These are phyloP conservation scores for Ellobius talpinus DNA, from an alignment of 2,113 vertebrate species.

Conservation along the genomic window DNA sequence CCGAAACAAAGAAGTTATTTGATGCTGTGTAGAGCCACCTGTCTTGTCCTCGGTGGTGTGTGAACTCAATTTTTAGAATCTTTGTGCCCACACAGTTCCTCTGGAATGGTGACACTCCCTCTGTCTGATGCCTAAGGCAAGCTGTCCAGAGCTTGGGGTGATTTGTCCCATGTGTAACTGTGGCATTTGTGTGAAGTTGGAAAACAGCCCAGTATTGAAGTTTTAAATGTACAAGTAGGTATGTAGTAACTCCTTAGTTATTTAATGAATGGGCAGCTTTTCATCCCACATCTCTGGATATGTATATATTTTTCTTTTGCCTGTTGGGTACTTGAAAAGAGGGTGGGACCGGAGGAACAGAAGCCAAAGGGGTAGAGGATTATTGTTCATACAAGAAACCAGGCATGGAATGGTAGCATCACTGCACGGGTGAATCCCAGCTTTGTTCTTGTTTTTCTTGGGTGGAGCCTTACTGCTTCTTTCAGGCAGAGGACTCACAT, in stretches of 20 bases:
- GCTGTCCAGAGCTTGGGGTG: neutral
- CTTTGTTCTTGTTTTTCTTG: neutral
- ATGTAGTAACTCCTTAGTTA: slow-evolving; percentile 37
- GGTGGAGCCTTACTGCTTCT: neutral
- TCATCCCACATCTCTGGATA: neutral
- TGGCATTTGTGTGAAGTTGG: slow-evolving; percentile 57
- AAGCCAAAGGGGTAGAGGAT: neutral
- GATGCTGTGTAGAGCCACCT: slow-evolving; percentile 72
- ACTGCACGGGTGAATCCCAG: neutral
- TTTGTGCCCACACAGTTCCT: slow-evolving; percentile 63
- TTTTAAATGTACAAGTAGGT: slow-evolving; percentile 7
- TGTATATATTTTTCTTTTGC: neutral
- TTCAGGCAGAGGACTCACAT: neutral
- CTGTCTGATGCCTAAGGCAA: slow-evolving; percentile 21
- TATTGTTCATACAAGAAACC: neutral
- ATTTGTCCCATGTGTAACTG: slow-evolving; percentile 32
- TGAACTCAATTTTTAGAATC: slow-evolving; percentile 64
- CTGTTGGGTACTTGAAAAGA: slow-evolving; percentile 6
- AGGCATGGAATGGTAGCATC: neutral
- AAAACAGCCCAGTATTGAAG: slow-evolving; percentile 48
- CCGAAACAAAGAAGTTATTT: slow-evolving; percentile 77
- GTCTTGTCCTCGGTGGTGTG: slow-evolving; percentile 49
- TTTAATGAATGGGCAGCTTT: slow-evolving; percentile 29
- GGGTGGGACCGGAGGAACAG: neutral
- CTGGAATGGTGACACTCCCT: slow-evolving; percentile 18